Percentiles rank a stretch among this genome's conserved stretches.
Conservation (phyloP, 2,797 vertebrate genomes). For the Rhyacichthys aspro region DNA sequence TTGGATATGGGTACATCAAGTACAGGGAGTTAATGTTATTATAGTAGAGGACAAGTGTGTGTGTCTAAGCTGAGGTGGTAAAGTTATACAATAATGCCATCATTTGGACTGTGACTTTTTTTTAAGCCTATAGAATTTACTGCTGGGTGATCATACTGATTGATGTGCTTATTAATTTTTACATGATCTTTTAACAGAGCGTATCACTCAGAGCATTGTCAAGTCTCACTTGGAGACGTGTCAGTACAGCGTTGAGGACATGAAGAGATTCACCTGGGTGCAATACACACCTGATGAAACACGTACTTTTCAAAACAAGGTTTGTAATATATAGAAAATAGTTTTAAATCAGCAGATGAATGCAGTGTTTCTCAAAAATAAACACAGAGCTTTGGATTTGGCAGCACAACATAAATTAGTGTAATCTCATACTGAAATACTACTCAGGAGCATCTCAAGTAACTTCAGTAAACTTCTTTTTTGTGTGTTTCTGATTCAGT, state of each 20-base stretch:
- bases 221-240: conserved; percentile 92
- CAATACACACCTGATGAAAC: conserved; percentile 88
- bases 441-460: background rate
- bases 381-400: too few species aligned
- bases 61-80: conserved; percentile 9
- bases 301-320: conserved; percentile 87
- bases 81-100: background rate
- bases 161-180: too few species aligned
- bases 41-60: too few species aligned
- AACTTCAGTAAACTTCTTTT: background rate
- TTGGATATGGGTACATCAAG: conserved; percentile 9
- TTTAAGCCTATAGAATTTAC: background rate
- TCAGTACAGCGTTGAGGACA: conserved; percentile 89
- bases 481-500: conserved; percentile 67
- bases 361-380: background rate
- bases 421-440: background rate
- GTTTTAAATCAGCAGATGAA: background rate
- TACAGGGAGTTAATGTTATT: conserved; percentile 14
- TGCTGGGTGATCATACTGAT: conserved; percentile 4
- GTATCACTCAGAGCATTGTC: conserved; percentile 88
- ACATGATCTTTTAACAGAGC: conserved; percentile 85
- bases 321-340: conserved; percentile 31
- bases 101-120: background rate
- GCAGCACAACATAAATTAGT: background rate
- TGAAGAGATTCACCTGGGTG: conserved; percentile 87